Percentiles rank a stretch among this genome's conserved stretches.
These are phyloP conservation scores for Protaetia brevitarsis DNA, from an alignment of 1,140 invertebrate species.

Conservation along the genomic window DNA sequence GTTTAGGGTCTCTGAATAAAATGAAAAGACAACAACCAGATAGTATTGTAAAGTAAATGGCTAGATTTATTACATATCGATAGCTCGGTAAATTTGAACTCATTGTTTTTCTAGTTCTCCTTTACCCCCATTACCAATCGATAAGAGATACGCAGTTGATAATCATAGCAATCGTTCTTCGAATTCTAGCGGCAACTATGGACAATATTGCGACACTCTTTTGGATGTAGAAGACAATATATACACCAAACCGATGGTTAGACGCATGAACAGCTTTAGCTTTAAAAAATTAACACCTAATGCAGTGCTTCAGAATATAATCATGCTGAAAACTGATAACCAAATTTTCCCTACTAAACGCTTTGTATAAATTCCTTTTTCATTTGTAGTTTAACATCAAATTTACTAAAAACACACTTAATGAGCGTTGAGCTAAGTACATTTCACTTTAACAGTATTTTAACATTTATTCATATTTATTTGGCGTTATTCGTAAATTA, in stretches of 20 bases:
- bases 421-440: background rate
- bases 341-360: background rate
- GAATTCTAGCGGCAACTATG: slow-evolving; percentile 49
- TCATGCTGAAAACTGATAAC: background rate
- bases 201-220: slow-evolving; percentile 47
- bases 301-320: background rate
- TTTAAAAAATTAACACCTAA: slow-evolving; percentile 9
- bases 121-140: slow-evolving; percentile 65
- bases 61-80: too few species aligned
- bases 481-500: too few species aligned
- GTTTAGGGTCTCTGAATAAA: slow-evolving; percentile 60
- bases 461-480: too few species aligned
- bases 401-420: too few species aligned
- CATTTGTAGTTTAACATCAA: too few species aligned
- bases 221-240: slow-evolving; percentile 59
- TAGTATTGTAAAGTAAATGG: slow-evolving; percentile 71
- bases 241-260: slow-evolving; percentile 60
- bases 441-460: too few species aligned
- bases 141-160: slow-evolving; percentile 47
- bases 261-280: slow-evolving; percentile 22
- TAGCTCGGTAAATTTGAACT: background rate
- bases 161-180: slow-evolving; percentile 51
- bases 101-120: slow-evolving; percentile 58
- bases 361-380: background rate
- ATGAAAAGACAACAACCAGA: slow-evolving; percentile 65